Evolutionary conservation across 2,113 vertebrate species (phyloP).

Genomic region (Phalacrocorax carbo): DNA sequence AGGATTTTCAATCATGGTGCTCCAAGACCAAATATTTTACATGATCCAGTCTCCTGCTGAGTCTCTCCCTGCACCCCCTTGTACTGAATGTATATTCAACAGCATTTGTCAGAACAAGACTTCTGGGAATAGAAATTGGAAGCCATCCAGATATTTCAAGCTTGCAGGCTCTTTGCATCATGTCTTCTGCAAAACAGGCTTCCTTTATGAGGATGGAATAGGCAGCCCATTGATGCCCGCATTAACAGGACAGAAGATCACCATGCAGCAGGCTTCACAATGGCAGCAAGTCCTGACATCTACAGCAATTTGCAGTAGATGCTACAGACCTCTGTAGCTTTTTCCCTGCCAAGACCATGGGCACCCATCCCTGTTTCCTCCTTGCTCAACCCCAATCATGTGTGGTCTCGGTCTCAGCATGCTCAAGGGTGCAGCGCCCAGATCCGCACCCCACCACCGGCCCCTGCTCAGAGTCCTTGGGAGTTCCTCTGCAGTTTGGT

Average conservation of each 20-base stretch:
- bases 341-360: not conserved
- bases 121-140: conserved; percentile 52
- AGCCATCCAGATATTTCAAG: conserved; percentile 27
- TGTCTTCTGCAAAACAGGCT: conserved; percentile 12
- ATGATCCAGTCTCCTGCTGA: not conserved
- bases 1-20: not conserved
- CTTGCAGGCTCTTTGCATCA: conserved; percentile 46
- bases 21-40: not conserved
- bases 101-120: conserved; percentile 26
- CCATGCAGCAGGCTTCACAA: not conserved
- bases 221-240: not conserved
- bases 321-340: not conserved
- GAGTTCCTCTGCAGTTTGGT: not conserved
- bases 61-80: not conserved
- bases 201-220: conserved; percentile 18
- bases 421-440: fast-evolving
- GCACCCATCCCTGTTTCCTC: not conserved
- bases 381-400: fast-evolving
- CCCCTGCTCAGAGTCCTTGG: not conserved
- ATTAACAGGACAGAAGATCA: not conserved
- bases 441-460: fast-evolving
- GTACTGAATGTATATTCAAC: not conserved
- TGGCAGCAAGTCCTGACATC: not conserved
- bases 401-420: fast-evolving
- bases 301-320: not conserved